Evolutionary conservation across 2,888 invertebrate species (phyloP).

Genomic region (Rhorus exstirpatorius): DNA sequence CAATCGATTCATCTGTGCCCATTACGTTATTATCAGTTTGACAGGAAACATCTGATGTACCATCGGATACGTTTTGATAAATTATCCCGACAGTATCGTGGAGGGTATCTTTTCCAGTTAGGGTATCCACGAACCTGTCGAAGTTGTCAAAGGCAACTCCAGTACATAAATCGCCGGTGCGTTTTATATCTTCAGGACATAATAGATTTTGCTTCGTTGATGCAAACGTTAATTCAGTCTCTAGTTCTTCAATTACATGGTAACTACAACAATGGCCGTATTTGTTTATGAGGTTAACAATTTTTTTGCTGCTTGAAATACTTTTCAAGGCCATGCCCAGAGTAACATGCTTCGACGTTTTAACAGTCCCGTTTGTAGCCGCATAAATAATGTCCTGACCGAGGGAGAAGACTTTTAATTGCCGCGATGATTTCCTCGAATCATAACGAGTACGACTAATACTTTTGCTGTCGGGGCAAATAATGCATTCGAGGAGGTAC

Average conservation of each 20-base stretch:
- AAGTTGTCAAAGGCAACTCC: constrained; percentile 66
- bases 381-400: constrained; percentile 67
- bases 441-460: constrained; percentile 7
- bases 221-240: constrained; percentile 72
- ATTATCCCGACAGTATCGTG: neutral
- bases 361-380: constrained; percentile 71
- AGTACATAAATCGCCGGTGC: constrained; percentile 55
- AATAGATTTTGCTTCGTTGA: constrained; percentile 25
- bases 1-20: constrained; percentile 2
- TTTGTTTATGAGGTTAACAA: constrained; percentile 78
- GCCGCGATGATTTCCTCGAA: neutral
- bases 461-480: constrained; percentile 11
- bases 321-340: constrained; percentile 79
- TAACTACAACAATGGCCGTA: constrained; percentile 80
- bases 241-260: constrained; percentile 78
- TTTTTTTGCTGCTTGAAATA: constrained; percentile 76
- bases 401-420: constrained; percentile 18
- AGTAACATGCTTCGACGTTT: constrained; percentile 75
- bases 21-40: constrained; percentile 51
- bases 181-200: constrained; percentile 64
- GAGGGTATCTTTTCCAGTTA: constrained; percentile 18
- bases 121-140: constrained; percentile 25
- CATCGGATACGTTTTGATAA: constrained; percentile 65
- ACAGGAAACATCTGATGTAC: constrained; percentile 30
- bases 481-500: constrained; percentile 10